A percentile compares a stretch with the other conserved stretches of the same genome.
phyloP scores from a whole-genome alignment of 2,113 vertebrate species.

The Xenopus laevis region DNA sequence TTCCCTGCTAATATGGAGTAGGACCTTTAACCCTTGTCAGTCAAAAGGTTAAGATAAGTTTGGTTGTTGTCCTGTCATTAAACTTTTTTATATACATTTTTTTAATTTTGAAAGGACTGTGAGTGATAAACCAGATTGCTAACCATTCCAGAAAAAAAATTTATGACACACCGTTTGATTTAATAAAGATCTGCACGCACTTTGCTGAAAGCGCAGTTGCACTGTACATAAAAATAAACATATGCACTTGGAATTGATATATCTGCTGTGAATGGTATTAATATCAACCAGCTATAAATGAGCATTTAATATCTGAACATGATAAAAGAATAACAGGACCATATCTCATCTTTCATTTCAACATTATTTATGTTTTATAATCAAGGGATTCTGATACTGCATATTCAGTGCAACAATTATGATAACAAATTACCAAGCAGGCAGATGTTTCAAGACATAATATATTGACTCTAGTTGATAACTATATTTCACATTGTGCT shows the following conservation, averaged over 20 bases:
- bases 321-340: conserved; percentile 2
- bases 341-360: conserved; percentile 1
- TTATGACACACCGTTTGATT: not conserved
- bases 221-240: conserved; percentile 8
- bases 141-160: not conserved
- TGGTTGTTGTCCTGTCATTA: not conserved
- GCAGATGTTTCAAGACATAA: conserved; percentile 8
- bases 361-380: conserved; percentile 8
- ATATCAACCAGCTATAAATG: conserved; percentile 12
- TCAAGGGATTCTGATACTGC: too few species aligned
- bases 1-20: too few species aligned
- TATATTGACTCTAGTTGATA: conserved; percentile 4
- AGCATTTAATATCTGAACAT: conserved; percentile 17
- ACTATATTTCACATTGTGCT: not conserved
- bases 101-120: not conserved
- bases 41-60: too few species aligned
- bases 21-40: too few species aligned
- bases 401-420: conserved; percentile 9
- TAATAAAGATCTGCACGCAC: not conserved
- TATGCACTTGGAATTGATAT: not conserved
- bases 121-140: not conserved
- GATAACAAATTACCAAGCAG: conserved; percentile 6
- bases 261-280: not conserved
- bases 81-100: not conserved
- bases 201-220: not conserved